phyloP scores from a whole-genome alignment of 30 jellyfish, hydroid and myxozoan species.

The Aurelia sp. region DNA sequence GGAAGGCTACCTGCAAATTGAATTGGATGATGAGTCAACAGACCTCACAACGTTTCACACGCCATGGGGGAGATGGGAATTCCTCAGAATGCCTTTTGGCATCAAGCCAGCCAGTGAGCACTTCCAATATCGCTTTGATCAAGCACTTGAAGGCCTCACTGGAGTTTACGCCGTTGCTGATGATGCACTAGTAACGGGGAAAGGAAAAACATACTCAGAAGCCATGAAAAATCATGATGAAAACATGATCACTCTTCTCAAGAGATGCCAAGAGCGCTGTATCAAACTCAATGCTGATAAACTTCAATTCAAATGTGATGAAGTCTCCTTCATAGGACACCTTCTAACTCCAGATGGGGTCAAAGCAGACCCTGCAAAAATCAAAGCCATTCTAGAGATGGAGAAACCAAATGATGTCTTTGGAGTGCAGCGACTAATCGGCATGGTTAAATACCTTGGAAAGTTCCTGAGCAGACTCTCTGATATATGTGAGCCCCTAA shows the following conservation, averaged over 20 bases:
- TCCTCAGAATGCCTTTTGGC: constrained; percentile 10
- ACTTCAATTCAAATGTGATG: constrained; percentile 7
- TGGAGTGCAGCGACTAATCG: too few species aligned
- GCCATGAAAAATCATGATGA: constrained; percentile 23
- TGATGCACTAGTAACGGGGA: constrained; percentile 7
- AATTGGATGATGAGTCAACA: too few species aligned
- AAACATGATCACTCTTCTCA: constrained; percentile 18
- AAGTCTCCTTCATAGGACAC: constrained; percentile 27
- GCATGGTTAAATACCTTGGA: too few species aligned
- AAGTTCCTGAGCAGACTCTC: too few species aligned
- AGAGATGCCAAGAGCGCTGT: constrained; percentile 3
- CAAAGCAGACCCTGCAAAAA: constrained; percentile 20
- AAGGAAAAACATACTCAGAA: too few species aligned
- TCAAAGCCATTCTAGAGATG: too few species aligned
- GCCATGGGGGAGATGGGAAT: constrained; percentile 20
- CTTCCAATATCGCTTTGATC: not conserved
- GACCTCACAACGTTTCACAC: constrained; percentile 18
- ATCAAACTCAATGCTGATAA: constrained; percentile 33
- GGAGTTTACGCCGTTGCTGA: constrained; percentile 37
- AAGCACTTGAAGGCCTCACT: too few species aligned
- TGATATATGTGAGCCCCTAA: not conserved
- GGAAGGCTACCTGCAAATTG: too few species aligned
- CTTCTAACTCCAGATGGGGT: constrained; percentile 22
- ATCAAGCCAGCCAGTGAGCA: constrained; percentile 37
- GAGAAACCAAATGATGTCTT: too few species aligned